A percentile compares a stretch with the other conserved stretches of the same genome.
These are phyloP conservation scores for Cepaea hortensis DNA, from an alignment of 2,888 invertebrate genomes.

Conservation along the genomic window DNA sequence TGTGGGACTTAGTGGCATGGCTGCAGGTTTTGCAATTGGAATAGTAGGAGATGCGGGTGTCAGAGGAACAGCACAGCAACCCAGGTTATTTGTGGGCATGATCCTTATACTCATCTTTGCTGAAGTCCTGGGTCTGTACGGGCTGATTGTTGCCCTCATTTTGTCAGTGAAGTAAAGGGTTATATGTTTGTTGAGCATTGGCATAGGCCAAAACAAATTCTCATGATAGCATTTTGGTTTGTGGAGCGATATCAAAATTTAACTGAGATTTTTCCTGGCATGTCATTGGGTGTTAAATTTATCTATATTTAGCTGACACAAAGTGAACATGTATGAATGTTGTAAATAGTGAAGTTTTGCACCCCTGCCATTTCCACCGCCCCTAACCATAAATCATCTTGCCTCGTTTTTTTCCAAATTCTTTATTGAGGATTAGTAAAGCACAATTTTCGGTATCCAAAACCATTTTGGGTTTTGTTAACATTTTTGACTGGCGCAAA, in stretches of 20 bases:
- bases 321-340: background rate
- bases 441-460: background rate
- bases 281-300: background rate
- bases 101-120: conserved; percentile 99
- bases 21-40: conserved; percentile 99
- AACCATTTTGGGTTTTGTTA: background rate
- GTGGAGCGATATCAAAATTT: background rate
- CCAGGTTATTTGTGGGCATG: conserved; percentile 99
- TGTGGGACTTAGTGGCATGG: conserved; percentile 97
- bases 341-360: background rate
- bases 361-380: background rate
- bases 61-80: conserved; percentile 99
- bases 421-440: background rate
- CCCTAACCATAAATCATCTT: background rate
- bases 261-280: background rate
- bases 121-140: conserved; percentile 99
- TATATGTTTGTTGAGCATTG: background rate
- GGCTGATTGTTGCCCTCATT: conserved; percentile 99
- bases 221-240: background rate
- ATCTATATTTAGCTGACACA: background rate
- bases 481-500: background rate
- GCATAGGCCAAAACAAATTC: background rate
- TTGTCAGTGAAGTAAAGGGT: conserved; percentile 81
- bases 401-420: background rate
- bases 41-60: conserved; percentile 99